phyloP scores from a whole-genome alignment of 2,888 invertebrate species.

The Seira ritae region DNA sequence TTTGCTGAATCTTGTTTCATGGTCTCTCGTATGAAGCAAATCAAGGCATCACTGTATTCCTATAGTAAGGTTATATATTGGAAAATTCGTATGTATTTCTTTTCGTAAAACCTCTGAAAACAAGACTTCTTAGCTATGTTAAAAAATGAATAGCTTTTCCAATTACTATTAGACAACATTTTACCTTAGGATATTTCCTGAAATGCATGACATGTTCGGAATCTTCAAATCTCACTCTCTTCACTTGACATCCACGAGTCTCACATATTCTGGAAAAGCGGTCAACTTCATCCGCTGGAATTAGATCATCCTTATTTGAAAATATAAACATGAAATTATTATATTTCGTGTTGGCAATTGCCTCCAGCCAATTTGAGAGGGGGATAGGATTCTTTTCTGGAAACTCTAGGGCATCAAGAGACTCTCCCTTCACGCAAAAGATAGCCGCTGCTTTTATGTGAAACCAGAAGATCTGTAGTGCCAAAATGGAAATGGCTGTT shows the following conservation, averaged over 20 bases:
- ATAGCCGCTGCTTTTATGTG: slow-evolving; percentile 59
- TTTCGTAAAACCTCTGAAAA: not conserved
- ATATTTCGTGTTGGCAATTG: slow-evolving; percentile 62
- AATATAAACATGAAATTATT: slow-evolving; percentile 79
- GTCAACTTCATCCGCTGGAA: slow-evolving; percentile 77
- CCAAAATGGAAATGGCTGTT: slow-evolving; percentile 62
- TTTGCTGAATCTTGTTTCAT: slow-evolving; percentile 53
- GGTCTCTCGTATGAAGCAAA: slow-evolving; percentile 52
- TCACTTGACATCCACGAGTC: slow-evolving; percentile 64
- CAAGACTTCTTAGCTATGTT: not conserved
- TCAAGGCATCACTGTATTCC: slow-evolving; percentile 63
- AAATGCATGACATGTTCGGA: slow-evolving; percentile 87
- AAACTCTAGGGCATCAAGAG: slow-evolving; percentile 80
- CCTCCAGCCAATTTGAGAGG: slow-evolving; percentile 69
- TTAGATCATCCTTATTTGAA: slow-evolving; percentile 83
- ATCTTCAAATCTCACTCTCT: slow-evolving; percentile 79
- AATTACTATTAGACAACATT: not conserved
- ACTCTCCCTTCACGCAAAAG: slow-evolving; percentile 67
- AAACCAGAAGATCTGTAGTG: slow-evolving; percentile 68
- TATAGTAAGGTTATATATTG: slow-evolving; percentile 26
- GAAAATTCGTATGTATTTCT: not conserved
- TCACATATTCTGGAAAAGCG: slow-evolving; percentile 60
- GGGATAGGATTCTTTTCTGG: slow-evolving; percentile 69
- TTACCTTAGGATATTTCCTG: slow-evolving; percentile 80
- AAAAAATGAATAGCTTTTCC: not conserved